Base-by-base conservation (phyloP, 2,797 vertebrate genomes). In the Cheirogaleus major region DNA sequence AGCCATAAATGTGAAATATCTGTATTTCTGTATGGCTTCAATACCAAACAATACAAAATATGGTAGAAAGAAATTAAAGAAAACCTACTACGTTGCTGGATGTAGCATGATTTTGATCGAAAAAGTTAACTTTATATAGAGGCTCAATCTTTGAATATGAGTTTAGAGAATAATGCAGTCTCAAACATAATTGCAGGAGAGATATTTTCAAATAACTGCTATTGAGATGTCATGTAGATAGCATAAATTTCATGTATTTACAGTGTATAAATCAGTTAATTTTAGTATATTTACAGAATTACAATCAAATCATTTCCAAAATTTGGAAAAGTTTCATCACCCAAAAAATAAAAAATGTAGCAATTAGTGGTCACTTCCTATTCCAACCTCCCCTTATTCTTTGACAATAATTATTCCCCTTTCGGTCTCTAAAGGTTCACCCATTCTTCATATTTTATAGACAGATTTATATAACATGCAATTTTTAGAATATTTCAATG, bases 341-440 rank as follows among this genome's bases (percentile, higher is more conserved):
- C 18, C 0, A 0, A 3, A 52, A 79, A 70, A 52, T 0, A 0
- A 3, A 52, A 79, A 61, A 43, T 30, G 25, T 38, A 48, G 4
- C 45, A 1, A 48, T 57, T 17, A 69, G 18, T 4, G 5, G n/a
- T 22, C n/a, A 48, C 6, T 43, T 48, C 4, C 25, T 27, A 67
- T 45, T 17, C 6, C 23, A 9, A 27, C 8, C 3, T 59, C 0
- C 11, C 22, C 41, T 69, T 13, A 61, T 30, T 13, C 25, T 7
- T 63, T 23, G 0, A 69, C 20, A 79, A n/a, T 2, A n/a, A 30
- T 9, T 15, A 45, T 43, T 41, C 27, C 30, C 22, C 69, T 27
- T 38, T 69, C 25, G 61, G 6, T 43, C 4, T 81, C 17, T 57
- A 38, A 6, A 41, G 5, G 1, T 43, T 57, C 41, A 3, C 1